Conservation (phyloP, 2,888 invertebrate genomes). For the Lasioglossum vierecki region DNA sequence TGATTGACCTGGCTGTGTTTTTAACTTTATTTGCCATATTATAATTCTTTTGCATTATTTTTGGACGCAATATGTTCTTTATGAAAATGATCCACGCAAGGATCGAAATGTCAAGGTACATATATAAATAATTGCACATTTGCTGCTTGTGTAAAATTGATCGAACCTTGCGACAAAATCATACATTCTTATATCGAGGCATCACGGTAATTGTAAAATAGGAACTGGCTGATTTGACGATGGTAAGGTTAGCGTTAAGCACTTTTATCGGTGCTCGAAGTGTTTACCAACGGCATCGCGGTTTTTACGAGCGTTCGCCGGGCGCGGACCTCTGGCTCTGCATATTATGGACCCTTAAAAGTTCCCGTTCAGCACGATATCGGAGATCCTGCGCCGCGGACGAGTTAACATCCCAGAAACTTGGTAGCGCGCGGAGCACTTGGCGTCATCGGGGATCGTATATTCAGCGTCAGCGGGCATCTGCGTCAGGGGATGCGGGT, state of each 20-base stretch:
- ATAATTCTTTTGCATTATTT: too few species aligned
- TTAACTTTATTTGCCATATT: too few species aligned
- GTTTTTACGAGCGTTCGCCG: constrained; percentile 32
- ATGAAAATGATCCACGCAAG: too few species aligned
- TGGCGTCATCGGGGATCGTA: constrained; percentile 42
- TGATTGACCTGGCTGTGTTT: too few species aligned
- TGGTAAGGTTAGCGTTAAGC: not conserved
- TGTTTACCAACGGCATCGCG: constrained; percentile 17
- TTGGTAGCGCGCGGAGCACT: constrained; percentile 27
- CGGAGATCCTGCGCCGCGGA: not conserved
- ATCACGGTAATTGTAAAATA: not conserved
- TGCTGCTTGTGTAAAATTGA: too few species aligned
- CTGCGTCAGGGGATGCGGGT: constrained; percentile 39
- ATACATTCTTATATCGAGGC: not conserved
- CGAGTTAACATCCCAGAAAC: constrained; percentile 44
- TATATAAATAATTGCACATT: too few species aligned
- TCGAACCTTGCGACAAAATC: too few species aligned
- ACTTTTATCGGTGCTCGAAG: not conserved
- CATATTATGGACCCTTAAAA: constrained; percentile 26
- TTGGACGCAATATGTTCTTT: too few species aligned
- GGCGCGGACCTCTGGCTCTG: constrained; percentile 2
- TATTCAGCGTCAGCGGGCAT: constrained; percentile 45
- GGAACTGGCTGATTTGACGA: not conserved
- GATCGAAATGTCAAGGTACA: too few species aligned
- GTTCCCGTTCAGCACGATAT: constrained; percentile 2